Evolutionary conservation across 2,113 vertebrate species (phyloP).

Genomic region (Ondatra zibethicus): DNA sequence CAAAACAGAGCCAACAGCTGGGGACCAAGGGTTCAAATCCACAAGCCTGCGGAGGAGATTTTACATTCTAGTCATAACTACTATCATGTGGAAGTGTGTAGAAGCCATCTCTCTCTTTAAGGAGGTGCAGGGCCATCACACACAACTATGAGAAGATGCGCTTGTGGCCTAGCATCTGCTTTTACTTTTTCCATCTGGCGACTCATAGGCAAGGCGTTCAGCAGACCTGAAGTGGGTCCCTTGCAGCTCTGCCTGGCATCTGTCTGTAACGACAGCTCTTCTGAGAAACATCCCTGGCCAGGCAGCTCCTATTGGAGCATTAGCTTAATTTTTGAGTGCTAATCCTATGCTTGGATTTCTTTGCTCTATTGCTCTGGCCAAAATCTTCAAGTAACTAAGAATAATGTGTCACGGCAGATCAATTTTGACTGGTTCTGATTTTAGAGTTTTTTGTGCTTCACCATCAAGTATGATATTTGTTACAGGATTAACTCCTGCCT

Average conservation of each 20-base stretch:
- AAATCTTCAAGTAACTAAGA: not conserved
- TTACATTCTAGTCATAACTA: not conserved
- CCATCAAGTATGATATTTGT: not conserved
- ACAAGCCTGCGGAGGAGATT: not conserved
- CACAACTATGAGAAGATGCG: not conserved
- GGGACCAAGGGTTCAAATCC: not conserved
- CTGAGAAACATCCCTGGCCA: not conserved
- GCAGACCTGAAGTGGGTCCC: not conserved
- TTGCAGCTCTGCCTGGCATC: not conserved
- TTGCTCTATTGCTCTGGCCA: not conserved
- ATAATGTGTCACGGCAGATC: not conserved
- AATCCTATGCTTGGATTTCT: not conserved
- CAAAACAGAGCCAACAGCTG: no score
- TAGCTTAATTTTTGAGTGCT: not conserved
- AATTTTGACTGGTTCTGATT: not conserved
- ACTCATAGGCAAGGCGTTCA: not conserved
- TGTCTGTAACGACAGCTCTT: not conserved
- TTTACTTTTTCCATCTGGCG: not conserved
- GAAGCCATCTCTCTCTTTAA: not conserved
- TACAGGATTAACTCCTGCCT: not conserved
- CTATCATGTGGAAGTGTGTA: not conserved
- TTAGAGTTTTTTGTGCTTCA: not conserved
- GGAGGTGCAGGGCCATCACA: not conserved
- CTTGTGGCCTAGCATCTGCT: not conserved
- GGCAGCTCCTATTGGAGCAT: not conserved